These are phyloP conservation scores for Ctenopoma kingsleyae DNA, from an alignment of 2,797 vertebrate genomes.

Conservation along the genomic window DNA sequence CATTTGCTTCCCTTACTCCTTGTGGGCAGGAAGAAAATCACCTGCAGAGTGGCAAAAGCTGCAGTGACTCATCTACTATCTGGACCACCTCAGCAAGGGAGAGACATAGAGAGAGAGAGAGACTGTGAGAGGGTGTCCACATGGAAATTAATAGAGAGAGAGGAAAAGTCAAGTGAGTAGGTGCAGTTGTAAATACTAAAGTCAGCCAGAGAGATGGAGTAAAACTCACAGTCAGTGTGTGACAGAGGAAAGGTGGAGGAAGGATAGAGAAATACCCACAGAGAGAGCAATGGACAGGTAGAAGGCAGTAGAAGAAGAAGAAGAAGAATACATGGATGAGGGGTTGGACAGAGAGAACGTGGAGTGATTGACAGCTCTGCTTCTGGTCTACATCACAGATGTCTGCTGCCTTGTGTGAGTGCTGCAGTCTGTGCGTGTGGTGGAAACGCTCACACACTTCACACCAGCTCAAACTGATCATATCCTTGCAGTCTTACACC, in stretches of 20 bases:
- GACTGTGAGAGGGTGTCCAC: constrained; percentile 8
- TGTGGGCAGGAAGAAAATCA: constrained; percentile 69
- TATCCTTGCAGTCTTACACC: neutral
- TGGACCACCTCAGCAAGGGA: constrained; percentile 58
- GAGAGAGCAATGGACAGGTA: constrained; percentile 13
- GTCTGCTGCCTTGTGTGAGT: constrained; percentile 40
- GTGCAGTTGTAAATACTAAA: constrained; percentile 55
- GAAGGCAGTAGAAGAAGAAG: neutral
- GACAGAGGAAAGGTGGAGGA: no score
- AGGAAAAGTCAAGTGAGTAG: constrained; percentile 63
- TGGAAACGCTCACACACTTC: constrained; percentile 6
- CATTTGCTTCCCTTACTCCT: constrained; percentile 46
- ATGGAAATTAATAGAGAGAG: constrained; percentile 60
- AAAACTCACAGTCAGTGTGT: constrained; percentile 14
- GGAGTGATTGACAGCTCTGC: constrained; percentile 52
- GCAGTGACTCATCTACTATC: constrained; percentile 65
- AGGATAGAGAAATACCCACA: constrained; percentile 12
- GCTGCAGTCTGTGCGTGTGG: constrained; percentile 23
- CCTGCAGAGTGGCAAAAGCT: constrained; percentile 65
- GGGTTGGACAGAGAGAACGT: constrained; percentile 12
- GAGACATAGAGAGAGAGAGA: constrained; percentile 32
- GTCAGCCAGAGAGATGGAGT: constrained; percentile 16
- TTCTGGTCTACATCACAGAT: constrained; percentile 39
- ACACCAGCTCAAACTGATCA: neutral
- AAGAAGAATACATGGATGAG: constrained; percentile 20